Percentiles rank a stretch among this genome's conserved stretches.
These are phyloP conservation scores for Amphilophus citrinellus DNA, from an alignment of 2,113 vertebrate genomes.

Conservation along the genomic window DNA sequence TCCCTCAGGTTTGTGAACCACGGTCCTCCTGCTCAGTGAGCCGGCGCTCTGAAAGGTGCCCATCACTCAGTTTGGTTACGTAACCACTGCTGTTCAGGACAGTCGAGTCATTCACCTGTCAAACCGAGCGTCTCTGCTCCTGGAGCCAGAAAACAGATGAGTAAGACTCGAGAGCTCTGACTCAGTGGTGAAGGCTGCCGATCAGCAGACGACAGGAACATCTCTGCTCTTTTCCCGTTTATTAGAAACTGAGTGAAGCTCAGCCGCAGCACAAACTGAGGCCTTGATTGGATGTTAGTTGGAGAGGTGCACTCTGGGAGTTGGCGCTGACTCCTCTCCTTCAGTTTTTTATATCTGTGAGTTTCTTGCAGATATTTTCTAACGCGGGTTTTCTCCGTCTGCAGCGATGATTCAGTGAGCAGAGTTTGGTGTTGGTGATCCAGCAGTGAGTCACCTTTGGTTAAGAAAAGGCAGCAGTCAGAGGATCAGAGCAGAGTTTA, in stretches of 20 bases:
- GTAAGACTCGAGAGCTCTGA: constrained; percentile 8
- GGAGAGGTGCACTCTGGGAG: neutral
- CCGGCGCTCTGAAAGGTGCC: neutral
- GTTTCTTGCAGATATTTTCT: neutral
- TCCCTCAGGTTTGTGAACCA: neutral
- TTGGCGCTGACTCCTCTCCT: no score
- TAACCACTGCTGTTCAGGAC: neutral
- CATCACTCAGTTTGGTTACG: neutral
- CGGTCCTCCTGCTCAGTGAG: neutral
- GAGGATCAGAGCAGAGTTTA: neutral
- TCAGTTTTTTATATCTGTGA: no score
- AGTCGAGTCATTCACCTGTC: constrained; percentile 29
- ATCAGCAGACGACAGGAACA: neutral
- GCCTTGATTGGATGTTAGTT: neutral
- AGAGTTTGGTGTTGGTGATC: neutral
- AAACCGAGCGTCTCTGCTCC: neutral
- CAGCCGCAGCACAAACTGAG: fast-evolving
- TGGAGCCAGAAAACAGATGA: neutral
- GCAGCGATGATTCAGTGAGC: neutral
- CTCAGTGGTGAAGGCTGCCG: constrained; percentile 1
- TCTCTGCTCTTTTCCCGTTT: neutral
- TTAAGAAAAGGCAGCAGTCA: neutral
- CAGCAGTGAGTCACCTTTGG: neutral
- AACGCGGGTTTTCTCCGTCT: neutral
- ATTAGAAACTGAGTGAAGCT: neutral